Percentiles rank a stretch among this genome's conserved stretches.
phyloP scores from a whole-genome alignment of 1,140 invertebrate species.

The Drosophila takahashii region DNA sequence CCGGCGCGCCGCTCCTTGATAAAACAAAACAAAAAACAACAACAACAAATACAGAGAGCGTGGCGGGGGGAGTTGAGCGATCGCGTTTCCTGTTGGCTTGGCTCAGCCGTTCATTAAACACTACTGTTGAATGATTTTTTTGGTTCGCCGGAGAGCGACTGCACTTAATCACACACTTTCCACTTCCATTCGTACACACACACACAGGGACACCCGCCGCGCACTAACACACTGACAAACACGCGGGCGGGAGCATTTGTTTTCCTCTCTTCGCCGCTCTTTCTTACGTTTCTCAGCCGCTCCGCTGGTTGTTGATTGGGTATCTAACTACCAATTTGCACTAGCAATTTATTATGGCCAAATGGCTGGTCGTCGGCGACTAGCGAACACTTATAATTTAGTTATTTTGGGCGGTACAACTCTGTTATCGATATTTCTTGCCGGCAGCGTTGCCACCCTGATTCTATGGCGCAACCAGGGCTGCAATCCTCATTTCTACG shows the following conservation, averaged over 20 bases:
- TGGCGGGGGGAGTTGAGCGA: slow-evolving; percentile 9
- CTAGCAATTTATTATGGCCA: slow-evolving; percentile 7
- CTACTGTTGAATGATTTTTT: slow-evolving; percentile 50
- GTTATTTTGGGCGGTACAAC: slow-evolving; percentile 57
- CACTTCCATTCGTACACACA: slow-evolving; percentile 30
- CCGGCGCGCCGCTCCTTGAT: slow-evolving; percentile 36
- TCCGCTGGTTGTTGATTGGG: neutral
- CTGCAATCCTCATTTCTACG: too few relatives aligned
- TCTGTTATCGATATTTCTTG: too few relatives aligned
- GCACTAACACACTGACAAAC: slow-evolving; percentile 24
- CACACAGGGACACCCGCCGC: slow-evolving; percentile 31
- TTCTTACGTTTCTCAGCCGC: slow-evolving; percentile 36
- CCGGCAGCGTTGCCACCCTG: too few relatives aligned
- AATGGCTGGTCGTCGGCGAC: slow-evolving; percentile 7
- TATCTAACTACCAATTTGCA: neutral
- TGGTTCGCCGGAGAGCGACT: slow-evolving; percentile 26
- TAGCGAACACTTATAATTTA: slow-evolving; percentile 44
- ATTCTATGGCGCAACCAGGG: too few relatives aligned
- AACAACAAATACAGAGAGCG: slow-evolving; percentile 11
- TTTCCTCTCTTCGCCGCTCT: slow-evolving; percentile 30
- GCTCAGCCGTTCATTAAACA: slow-evolving; percentile 54
- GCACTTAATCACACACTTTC: slow-evolving; percentile 72
- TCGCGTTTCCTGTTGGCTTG: slow-evolving; percentile 27
- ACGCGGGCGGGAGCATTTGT: slow-evolving; percentile 42
- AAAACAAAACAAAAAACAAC: slow-evolving; percentile 3